Evolutionary conservation across 2,888 invertebrate species (phyloP), one percentile per base, ranked within the genome.

Genomic region (Bruchidius siliquastri): DNA sequence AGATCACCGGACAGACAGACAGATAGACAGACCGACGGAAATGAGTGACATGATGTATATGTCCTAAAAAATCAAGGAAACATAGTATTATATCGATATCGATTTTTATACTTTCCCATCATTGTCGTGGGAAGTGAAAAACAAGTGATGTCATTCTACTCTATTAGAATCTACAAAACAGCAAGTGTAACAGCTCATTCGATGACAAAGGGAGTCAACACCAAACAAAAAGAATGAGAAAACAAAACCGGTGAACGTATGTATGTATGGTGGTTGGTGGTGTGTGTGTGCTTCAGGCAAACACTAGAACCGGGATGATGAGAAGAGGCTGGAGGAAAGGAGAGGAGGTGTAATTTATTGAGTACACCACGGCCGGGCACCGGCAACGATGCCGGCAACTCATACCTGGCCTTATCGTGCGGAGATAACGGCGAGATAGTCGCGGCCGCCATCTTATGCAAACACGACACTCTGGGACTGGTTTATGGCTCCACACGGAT

Each of bases 331-430:
- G 49, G 18, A 49, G 49, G 80, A 80, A 79, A 78, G 76, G 78
- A 79, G 80, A 81, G 83, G 83, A 82, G 83, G 82, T 80, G 83
- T 83, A 83, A 83, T 84, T 82, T 83, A 84, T 84, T 82, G 82
- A 83, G 83, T 83, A 82, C 80, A 83, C 83, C 79, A 13, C 49
- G 49, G 49, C 8, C 18, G 49, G 49, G 49, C 49, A 18, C 10
- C 49, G 49, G 49, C 18, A 49, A 49, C 13, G 18, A 49, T 13
- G 49, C 8, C 49, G 49, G 6, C 18, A 13, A 49, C 49, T 79
- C 82, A 82, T 82, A 83, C 83, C 83, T 83, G 82, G 84, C 80
- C 84, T 84, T 84, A 84, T 84, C 84, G 82, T 80, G 82, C 82
- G 81, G 80, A 84, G 84, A 83, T 84, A 84, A 84, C 82, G 82